Percentiles rank a stretch among this genome's conserved stretches.
phyloP scores from a whole-genome alignment of 2,797 vertebrate genomes.

The Anableps anableps region DNA sequence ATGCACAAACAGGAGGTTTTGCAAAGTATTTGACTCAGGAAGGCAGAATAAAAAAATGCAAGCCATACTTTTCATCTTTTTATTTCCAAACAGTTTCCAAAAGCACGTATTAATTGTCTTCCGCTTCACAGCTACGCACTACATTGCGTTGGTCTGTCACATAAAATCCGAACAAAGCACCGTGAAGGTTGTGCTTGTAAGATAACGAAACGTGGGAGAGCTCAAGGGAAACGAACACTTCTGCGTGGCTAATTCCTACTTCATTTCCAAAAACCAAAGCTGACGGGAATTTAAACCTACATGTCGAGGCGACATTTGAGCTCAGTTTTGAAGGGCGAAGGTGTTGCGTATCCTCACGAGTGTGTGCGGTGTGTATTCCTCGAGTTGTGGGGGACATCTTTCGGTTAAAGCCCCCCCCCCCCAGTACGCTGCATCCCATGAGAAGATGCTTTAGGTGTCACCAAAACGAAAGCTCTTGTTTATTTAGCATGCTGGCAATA shows the following conservation, averaged over 20 bases:
- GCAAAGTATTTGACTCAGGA: neutral
- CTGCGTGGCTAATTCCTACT: constrained; percentile 2
- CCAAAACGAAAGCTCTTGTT: neutral
- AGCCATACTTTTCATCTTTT: neutral
- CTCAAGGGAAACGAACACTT: neutral
- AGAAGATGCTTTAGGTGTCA: neutral
- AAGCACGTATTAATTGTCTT: neutral
- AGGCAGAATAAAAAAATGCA: neutral
- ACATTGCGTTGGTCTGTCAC: neutral
- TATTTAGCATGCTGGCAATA: neutral
- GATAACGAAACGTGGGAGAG: neutral
- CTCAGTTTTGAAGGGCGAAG: constrained; percentile 25
- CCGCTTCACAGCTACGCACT: neutral
- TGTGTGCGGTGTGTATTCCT: neutral
- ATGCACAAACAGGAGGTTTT: neutral
- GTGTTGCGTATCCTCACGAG: constrained; percentile 9
- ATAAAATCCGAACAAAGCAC: neutral
- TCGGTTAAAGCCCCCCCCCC: neutral
- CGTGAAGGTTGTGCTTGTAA: neutral
- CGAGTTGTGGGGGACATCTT: constrained; percentile 10
- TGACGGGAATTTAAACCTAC: constrained; percentile 43
- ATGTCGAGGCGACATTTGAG: constrained; percentile 60
- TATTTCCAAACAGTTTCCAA: neutral
- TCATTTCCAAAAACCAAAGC: constrained; percentile 27
- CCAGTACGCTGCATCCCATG: neutral